Conservation (phyloP, 2,797 vertebrate genomes). For the Rhinogobio ventralis region DNA sequence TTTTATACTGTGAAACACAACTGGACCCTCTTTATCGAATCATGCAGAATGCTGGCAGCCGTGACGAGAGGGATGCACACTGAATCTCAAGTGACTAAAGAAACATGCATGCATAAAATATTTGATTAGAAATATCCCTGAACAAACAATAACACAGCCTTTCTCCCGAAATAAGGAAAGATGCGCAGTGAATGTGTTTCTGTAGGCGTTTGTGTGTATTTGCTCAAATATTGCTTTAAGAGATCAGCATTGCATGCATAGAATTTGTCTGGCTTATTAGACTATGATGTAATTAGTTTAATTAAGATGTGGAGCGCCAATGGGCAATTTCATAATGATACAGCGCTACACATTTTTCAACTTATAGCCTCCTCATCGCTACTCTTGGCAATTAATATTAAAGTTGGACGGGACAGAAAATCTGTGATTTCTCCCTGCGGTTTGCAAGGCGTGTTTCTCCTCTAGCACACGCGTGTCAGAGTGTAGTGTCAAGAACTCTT, state of each 20-base stretch:
- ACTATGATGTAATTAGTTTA: conserved; percentile 70
- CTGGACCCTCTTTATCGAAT: neutral
- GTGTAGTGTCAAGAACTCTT: conserved; percentile 58
- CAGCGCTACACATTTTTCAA: conserved; percentile 43
- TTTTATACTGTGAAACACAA: neutral
- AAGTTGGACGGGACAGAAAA: conserved; percentile 52
- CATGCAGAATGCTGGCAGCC: neutral
- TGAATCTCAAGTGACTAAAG: neutral
- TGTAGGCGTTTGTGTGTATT: conserved; percentile 14
- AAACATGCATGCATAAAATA: conserved; percentile 41
- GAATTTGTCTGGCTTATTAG: conserved; percentile 63
- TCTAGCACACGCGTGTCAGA: conserved; percentile 65
- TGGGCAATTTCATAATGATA: conserved; percentile 68
- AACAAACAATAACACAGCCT: conserved; percentile 38
- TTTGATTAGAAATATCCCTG: conserved; percentile 20
- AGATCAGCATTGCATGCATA: conserved; percentile 55
- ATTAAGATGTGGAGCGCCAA: conserved; percentile 67
- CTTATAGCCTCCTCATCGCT: conserved; percentile 25
- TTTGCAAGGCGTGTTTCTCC: conserved; percentile 61
- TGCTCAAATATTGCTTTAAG: conserved; percentile 45
- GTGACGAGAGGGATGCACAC: neutral
- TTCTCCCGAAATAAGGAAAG: conserved; percentile 16
- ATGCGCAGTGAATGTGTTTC: conserved; percentile 11
- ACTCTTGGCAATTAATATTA: conserved; percentile 64
- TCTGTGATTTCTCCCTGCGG: conserved; percentile 55